Conservation (phyloP, 2,797 vertebrate genomes). For the Myotis vivesi region DNA sequence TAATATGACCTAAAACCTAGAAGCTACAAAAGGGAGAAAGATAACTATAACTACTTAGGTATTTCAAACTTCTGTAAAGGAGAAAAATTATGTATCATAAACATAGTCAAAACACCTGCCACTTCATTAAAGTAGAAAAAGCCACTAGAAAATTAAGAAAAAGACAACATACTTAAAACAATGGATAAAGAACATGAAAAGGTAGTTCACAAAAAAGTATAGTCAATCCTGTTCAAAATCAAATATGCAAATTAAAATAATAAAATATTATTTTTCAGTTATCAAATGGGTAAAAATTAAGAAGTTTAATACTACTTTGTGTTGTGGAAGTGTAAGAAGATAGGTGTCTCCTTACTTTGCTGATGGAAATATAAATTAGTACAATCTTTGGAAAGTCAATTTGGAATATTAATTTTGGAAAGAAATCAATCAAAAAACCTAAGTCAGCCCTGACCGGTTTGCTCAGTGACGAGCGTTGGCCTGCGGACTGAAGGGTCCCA, state of each 20-base stretch:
- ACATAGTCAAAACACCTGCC: neutral
- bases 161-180: neutral
- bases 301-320: neutral
- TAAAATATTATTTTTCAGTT: conserved; percentile 10
- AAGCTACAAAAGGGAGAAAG: neutral
- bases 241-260: conserved; percentile 10
- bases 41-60: neutral
- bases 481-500: no score
- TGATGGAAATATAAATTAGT: neutral
- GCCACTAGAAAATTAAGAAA: neutral
- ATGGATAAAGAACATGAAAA: neutral
- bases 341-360: neutral
- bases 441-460: neutral
- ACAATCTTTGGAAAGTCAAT: neutral
- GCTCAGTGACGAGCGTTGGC: no score
- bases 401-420: neutral
- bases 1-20: neutral
- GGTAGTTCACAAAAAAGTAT: neutral
- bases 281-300: neutral
- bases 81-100: neutral
- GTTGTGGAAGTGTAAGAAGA: neutral
- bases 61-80: neutral
- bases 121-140: conserved; percentile 33
- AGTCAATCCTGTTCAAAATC: neutral
- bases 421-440: neutral